These are phyloP conservation scores for Peromyscus nudipes DNA, from an alignment of 2,797 vertebrate species.

Conservation along the genomic window DNA sequence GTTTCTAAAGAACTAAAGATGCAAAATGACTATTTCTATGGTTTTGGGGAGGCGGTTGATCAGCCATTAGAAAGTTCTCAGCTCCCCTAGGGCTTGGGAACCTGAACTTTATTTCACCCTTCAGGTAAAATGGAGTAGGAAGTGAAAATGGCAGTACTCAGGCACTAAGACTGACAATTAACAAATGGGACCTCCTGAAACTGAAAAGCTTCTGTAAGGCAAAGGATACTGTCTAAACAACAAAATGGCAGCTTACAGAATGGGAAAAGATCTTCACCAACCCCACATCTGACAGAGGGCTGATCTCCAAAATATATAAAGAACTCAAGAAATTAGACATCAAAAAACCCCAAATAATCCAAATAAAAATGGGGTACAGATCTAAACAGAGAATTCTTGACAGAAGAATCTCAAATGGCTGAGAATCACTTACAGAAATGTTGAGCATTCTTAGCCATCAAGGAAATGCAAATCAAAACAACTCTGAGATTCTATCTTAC, in stretches of 20 bases:
- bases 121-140: not conserved
- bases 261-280: not conserved
- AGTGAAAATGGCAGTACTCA: not conserved
- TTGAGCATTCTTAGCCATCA: not conserved
- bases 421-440: not conserved
- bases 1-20: not conserved
- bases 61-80: not conserved
- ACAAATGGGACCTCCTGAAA: not conserved
- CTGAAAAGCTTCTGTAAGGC: not conserved
- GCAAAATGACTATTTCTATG: not conserved
- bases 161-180: not conserved
- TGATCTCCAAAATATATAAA: not conserved
- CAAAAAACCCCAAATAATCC: not conserved
- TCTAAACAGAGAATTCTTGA: not conserved
- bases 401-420: not conserved
- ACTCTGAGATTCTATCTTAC: not conserved
- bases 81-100: not conserved
- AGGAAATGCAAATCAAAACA: not conserved
- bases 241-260: not conserved
- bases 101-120: not conserved
- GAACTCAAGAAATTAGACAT: not conserved
- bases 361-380: not conserved
- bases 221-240: not conserved
- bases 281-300: not conserved
- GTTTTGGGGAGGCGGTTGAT: not conserved